Evolutionary conservation across 2,888 invertebrate genomes (phyloP), one percentile per base, ranked within the genome.

Genomic region (Myopa testacea): DNA sequence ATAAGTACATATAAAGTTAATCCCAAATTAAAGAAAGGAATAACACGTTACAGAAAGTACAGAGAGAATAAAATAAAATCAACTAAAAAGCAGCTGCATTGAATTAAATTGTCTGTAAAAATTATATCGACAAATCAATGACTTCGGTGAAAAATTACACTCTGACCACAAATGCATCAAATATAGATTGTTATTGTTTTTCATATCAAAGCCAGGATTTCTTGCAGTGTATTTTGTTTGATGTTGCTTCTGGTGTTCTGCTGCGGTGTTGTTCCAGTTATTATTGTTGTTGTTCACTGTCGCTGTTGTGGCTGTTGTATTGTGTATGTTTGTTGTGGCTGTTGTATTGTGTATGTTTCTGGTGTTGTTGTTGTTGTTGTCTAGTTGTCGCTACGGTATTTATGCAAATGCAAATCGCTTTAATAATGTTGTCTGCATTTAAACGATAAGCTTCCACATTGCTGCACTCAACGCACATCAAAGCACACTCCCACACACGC

Each of bases 21-120:
- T 60, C 58, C 19, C 7, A 63, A 63, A 34, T 4, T 34, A 14
- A 37, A 34, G 7, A 62, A 19, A 26, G 4, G 62, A 19, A 62
- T 10, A 62, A 7, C 6, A 26, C 1, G 26, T 26, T 26, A 26
- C 26, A 26, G 26, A 26, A 26, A 26, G 26, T 1, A 26, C 26
- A 26, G 26, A 26, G 26, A 26, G 26, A 26, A 26, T 26, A 26
- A 12, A 65, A 34, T 8, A 65, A 65, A n/a, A 58, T 16, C 58
- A 58, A 58, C 12, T 14, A 1, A 58, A 58, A 16, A 58, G 5
- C 12, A 75, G 73, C 78, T 78, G 81, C 16, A 82, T 83, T 83
- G 81, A 83, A 82, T 83, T 83, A 81, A 83, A 83, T 83, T 83
- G 81, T 81, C 79, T 81, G 81, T 81, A 80, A 83, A 83, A 83